Conservation (phyloP, 2,888 invertebrate genomes). For the Electrophaes corylata region DNA sequence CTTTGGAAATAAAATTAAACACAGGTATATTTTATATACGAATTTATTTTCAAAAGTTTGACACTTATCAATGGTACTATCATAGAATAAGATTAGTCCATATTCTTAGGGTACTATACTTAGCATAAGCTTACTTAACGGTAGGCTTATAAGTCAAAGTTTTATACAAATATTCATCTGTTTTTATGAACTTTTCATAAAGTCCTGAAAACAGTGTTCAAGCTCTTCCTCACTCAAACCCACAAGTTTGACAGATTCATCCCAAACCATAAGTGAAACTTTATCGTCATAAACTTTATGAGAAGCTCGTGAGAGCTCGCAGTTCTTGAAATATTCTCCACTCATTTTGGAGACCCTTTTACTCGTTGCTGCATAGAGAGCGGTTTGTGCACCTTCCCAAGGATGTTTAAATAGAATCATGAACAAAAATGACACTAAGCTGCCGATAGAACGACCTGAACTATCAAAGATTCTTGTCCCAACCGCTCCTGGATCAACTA, state of each 20-base stretch:
- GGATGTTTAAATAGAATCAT: conserved; percentile 89
- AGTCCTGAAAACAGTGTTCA: conserved; percentile 75
- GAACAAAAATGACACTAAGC: conserved; percentile 85
- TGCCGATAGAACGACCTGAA: conserved; percentile 71
- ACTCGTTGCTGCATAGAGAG: conserved; percentile 88
- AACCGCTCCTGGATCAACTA: conserved; percentile 93
- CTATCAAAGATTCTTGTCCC: conserved; percentile 89
- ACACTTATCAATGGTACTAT: not conserved
- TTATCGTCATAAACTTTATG: conserved; percentile 86
- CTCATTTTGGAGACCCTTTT: conserved; percentile 86
- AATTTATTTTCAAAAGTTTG: not conserved
- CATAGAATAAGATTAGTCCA: too few relatives aligned
- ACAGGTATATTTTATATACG: not conserved
- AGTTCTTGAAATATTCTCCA: conserved; percentile 92
- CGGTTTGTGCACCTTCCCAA: conserved; percentile 92
- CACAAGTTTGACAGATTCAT: conserved; percentile 88
- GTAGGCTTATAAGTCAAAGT: not conserved
- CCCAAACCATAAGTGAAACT: conserved; percentile 91
- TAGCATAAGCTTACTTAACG: not conserved
- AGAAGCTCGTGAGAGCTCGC: conserved; percentile 84
- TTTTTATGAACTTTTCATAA: conserved; percentile 1
- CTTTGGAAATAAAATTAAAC: not conserved
- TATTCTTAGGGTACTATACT: too few relatives aligned
- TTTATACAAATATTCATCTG: not conserved
- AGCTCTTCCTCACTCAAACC: conserved; percentile 87